These are phyloP conservation scores for Poeciliopsis infans DNA, from an alignment of 2,797 vertebrate species.

Conservation along the genomic window DNA sequence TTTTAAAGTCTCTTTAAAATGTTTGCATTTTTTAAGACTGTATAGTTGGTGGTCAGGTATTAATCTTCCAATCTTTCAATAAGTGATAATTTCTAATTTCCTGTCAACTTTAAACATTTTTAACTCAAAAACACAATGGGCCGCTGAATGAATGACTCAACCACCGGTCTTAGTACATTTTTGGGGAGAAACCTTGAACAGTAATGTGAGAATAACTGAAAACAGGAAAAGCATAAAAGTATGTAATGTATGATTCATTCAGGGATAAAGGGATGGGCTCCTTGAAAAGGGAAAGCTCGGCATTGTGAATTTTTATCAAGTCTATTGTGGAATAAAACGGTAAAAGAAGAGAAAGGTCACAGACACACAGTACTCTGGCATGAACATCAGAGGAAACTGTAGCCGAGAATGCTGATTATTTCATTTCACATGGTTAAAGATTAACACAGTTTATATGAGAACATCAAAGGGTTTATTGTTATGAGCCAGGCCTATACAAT, in stretches of 20 bases:
- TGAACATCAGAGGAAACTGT: not conserved
- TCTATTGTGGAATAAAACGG: not conserved
- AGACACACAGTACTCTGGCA: not conserved
- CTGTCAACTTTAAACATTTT: too few species aligned
- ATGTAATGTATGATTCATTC: not conserved
- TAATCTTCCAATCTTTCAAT: too few species aligned
- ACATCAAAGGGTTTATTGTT: rapidly evolving
- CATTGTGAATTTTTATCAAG: constrained; percentile 4
- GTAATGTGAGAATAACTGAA: not conserved
- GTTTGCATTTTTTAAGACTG: too few species aligned
- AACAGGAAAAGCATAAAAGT: not conserved
- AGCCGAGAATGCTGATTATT: not conserved
- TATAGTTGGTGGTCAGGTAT: too few species aligned
- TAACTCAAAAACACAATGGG: too few species aligned
- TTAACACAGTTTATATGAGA: not conserved
- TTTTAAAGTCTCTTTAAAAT: too few species aligned
- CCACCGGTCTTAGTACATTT: too few species aligned
- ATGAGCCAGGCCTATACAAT: not conserved
- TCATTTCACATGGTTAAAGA: not conserved
- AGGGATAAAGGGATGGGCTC: not conserved
- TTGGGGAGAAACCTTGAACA: not conserved
- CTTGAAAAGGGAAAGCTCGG: not conserved
- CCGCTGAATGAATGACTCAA: too few species aligned
- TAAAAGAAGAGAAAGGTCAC: constrained; percentile 1
- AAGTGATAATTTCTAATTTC: too few species aligned